phyloP scores from a whole-genome alignment of 1,140 invertebrate species.

The Pogonomyrmex barbatus region DNA sequence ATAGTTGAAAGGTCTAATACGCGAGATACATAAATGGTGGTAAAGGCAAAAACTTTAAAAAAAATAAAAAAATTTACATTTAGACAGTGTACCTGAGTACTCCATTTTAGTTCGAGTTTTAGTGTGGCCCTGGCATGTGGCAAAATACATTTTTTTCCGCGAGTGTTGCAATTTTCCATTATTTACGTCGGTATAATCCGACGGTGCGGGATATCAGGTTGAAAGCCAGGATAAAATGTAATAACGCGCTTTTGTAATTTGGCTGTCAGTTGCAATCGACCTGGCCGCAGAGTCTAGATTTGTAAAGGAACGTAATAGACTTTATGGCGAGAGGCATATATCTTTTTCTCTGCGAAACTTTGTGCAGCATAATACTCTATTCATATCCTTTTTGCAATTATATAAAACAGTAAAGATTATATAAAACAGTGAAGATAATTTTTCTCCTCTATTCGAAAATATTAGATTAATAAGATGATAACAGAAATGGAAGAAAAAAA shows the following conservation, averaged over 20 bases:
- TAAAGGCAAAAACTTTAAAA: conserved; percentile 34
- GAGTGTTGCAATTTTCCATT: conserved; percentile 69
- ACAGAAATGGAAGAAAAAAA: not conserved
- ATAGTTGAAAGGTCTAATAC: conserved; percentile 56
- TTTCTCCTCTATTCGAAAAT: not conserved
- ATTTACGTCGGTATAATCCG: conserved; percentile 65
- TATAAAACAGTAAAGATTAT: not conserved
- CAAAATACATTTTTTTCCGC: conserved; percentile 58
- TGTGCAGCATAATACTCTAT: not conserved
- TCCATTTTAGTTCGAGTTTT: conserved; percentile 19
- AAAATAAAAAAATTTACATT: conserved; percentile 64
- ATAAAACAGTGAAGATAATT: not conserved
- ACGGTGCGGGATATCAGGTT: conserved; percentile 48
- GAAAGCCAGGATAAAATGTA: conserved; percentile 59
- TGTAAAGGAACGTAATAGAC: conserved; percentile 49
- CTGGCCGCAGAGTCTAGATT: conserved; percentile 37
- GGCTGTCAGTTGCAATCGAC: conserved; percentile 61
- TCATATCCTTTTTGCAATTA: conserved; percentile 5
- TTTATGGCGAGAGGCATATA: conserved; percentile 21
- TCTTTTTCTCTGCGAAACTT: conserved; percentile 31
- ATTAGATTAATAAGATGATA: not conserved
- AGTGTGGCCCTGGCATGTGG: conserved; percentile 17
- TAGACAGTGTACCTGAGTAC: conserved; percentile 53
- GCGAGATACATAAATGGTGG: not conserved
- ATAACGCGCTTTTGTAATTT: conserved; percentile 63